Conservation (phyloP, 2,113 vertebrate genomes). For the Tamias sibiricus region DNA sequence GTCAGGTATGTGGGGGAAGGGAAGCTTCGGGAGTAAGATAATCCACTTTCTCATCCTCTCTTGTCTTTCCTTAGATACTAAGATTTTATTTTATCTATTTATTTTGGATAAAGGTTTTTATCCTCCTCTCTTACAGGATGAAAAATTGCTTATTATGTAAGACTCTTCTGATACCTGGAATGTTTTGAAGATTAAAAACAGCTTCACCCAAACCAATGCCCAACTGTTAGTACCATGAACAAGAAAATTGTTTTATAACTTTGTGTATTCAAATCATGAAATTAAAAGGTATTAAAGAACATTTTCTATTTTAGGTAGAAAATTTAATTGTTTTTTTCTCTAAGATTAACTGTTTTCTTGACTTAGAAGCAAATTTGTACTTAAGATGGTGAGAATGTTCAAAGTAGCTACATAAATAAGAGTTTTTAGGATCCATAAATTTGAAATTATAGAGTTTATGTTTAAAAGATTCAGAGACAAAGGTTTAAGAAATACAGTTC, state of each 20-base stretch:
- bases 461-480: neutral
- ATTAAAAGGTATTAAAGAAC: neutral
- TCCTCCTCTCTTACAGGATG: neutral
- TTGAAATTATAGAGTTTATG: neutral
- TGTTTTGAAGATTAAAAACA: neutral
- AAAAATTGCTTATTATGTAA: neutral
- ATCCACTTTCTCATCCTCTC: neutral
- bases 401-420: neutral
- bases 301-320: conserved; percentile 1
- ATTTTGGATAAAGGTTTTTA: neutral
- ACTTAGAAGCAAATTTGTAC: neutral
- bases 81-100: neutral
- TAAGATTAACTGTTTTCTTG: neutral
- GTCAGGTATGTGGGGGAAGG: fast-evolving
- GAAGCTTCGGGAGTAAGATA: neutral
- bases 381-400: neutral
- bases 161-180: neutral
- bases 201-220: neutral
- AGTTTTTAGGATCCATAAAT: neutral
- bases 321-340: neutral
- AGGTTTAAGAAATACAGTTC: neutral
- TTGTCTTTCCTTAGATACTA: neutral
- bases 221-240: neutral
- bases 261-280: neutral
- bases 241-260: neutral